Evolutionary conservation across 1,140 invertebrate species (phyloP).

Genomic region (Trachymyrmex cornetzi): DNA sequence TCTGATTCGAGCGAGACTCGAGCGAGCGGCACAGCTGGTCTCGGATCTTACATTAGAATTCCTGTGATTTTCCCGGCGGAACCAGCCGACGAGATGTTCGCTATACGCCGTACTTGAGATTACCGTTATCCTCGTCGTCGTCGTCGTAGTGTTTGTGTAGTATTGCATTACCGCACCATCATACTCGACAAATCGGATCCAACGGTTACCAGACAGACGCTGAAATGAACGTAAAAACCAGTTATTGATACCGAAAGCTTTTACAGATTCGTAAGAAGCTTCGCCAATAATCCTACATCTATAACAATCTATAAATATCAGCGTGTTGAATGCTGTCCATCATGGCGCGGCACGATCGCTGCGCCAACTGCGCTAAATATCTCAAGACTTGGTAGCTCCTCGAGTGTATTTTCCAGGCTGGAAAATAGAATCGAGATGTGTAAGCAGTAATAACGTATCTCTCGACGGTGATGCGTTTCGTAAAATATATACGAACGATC

Average conservation of each 20-base stretch:
- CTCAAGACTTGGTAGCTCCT: background rate
- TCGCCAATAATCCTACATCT: constrained; percentile 72
- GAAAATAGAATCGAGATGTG: constrained; percentile 32
- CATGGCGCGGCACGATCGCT: constrained; percentile 68
- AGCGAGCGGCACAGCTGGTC: background rate
- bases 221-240: constrained; percentile 63
- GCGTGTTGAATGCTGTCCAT: constrained; percentile 80
- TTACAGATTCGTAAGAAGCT: constrained; percentile 79
- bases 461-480: background rate
- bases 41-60: constrained; percentile 34
- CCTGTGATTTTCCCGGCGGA: constrained; percentile 31
- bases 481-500: background rate
- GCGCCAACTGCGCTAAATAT: constrained; percentile 71
- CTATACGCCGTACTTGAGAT: background rate
- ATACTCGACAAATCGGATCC: constrained; percentile 13
- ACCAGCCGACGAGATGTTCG: background rate
- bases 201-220: constrained; percentile 42
- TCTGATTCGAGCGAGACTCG: constrained; percentile 15
- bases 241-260: constrained; percentile 80
- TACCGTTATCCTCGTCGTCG: background rate
- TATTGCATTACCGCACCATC: background rate
- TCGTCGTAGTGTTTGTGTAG: background rate
- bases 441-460: constrained; percentile 14
- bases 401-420: constrained; percentile 61
- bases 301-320: constrained; percentile 79